Conservation (phyloP, 2,888 invertebrate genomes). For the Drosophila meridiana region DNA sequence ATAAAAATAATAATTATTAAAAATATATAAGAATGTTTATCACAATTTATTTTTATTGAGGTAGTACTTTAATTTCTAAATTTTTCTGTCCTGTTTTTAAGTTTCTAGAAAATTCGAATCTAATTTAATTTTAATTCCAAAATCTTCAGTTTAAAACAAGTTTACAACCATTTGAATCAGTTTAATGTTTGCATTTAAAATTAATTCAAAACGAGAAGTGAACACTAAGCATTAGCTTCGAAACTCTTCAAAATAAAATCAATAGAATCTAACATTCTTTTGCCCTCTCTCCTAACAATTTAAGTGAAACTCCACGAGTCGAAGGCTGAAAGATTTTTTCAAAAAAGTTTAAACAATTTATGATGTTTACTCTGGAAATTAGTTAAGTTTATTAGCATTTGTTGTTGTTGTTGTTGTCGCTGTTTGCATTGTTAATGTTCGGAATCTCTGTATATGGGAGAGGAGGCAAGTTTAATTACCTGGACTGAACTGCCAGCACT, state of each 20-base stretch:
- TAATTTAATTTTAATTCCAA: neutral
- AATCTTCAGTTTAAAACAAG: constrained; percentile 1
- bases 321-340: neutral
- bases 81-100: neutral
- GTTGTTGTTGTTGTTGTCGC: constrained; percentile 25
- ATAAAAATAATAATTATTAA: neutral
- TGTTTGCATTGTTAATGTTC: constrained; percentile 26
- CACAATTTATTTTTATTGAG: too few species aligned
- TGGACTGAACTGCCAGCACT: constrained; percentile 84
- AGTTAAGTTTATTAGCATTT: constrained; percentile 26
- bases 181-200: constrained; percentile 3
- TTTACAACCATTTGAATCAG: constrained; percentile 7
- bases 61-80: too few species aligned
- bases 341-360: constrained; percentile 9
- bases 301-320: neutral
- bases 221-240: neutral
- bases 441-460: constrained; percentile 3
- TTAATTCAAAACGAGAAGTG: neutral
- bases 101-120: neutral
- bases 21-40: too few species aligned
- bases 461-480: constrained; percentile 73
- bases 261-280: constrained; percentile 19
- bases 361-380: constrained; percentile 28
- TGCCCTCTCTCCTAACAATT: neutral
- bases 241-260: constrained; percentile 12